Conservation (phyloP, 2,888 invertebrate genomes). For the Megalurothrips usitatus region DNA sequence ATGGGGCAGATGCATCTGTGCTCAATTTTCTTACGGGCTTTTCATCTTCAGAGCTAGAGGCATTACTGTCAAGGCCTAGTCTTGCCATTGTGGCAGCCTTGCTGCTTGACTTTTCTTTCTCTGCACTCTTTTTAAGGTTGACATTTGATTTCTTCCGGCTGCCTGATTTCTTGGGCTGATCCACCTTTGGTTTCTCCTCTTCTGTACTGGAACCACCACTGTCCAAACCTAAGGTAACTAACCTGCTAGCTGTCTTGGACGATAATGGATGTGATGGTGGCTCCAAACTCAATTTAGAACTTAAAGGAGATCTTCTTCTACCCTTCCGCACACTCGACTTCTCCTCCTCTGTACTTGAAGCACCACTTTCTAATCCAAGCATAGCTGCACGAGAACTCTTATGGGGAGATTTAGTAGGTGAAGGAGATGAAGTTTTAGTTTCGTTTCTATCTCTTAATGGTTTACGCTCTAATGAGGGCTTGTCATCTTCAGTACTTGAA, state of each 20-base stretch:
- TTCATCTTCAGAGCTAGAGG: constrained; percentile 23
- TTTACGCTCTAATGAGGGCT: constrained; percentile 28
- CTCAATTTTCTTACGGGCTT: constrained; percentile 36
- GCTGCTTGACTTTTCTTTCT: constrained; percentile 33
- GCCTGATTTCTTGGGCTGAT: neutral
- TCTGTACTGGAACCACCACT: constrained; percentile 55
- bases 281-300: constrained; percentile 43
- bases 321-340: constrained; percentile 33
- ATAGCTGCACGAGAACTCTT: constrained; percentile 13
- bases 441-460: constrained; percentile 9
- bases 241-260: neutral
- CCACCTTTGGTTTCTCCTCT: constrained; percentile 51
- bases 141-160: neutral
- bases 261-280: neutral
- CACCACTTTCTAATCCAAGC: constrained; percentile 1
- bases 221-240: neutral
- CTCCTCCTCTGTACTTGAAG: constrained; percentile 41
- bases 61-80: constrained; percentile 30
- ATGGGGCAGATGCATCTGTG: constrained; percentile 31
- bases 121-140: neutral
- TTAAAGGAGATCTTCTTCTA: constrained; percentile 49
- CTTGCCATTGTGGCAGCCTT: constrained; percentile 33
- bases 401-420: neutral
- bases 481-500: constrained; percentile 39
- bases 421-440: neutral